Percentiles rank a stretch among this genome's conserved stretches.
Conservation (phyloP, 2,113 vertebrate species). For the Penelope pileata region DNA sequence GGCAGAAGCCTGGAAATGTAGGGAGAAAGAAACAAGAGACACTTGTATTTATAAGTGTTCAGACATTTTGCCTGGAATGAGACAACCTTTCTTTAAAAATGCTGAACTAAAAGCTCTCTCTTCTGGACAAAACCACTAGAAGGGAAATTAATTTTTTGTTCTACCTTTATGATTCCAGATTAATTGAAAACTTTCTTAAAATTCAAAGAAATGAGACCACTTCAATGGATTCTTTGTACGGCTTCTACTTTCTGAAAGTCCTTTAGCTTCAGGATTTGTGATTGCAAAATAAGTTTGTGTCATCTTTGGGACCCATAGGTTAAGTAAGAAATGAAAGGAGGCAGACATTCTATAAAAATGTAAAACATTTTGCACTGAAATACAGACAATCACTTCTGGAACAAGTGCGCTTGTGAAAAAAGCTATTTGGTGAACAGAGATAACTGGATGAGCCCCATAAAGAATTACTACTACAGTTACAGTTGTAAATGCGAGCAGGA, state of each 20-base stretch:
- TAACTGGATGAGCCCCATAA: not conserved
- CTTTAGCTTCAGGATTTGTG: not conserved
- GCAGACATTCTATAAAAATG: not conserved
- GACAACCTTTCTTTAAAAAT: not conserved
- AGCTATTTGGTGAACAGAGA: not conserved
- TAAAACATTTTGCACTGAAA: not conserved
- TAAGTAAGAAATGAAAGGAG: not conserved
- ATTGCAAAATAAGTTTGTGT: not conserved
- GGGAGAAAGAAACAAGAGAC: conserved; percentile 20
- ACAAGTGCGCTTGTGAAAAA: not conserved
- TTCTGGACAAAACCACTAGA: not conserved
- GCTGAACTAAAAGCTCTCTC: not conserved
- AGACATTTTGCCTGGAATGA: conserved; percentile 6
- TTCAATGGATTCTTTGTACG: not conserved
- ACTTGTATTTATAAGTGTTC: not conserved
- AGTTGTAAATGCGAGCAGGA: not conserved
- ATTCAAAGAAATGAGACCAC: not conserved
- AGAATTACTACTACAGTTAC: not conserved
- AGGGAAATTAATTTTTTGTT: not conserved
- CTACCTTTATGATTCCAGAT: not conserved
- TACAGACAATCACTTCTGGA: not conserved
- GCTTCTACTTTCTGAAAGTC: not conserved
- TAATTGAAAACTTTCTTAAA: not conserved
- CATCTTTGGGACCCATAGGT: not conserved
- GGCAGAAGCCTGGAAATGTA: conserved; percentile 40